phyloP scores from a whole-genome alignment of 2,888 invertebrate genomes.

The Philereme vetulata region DNA sequence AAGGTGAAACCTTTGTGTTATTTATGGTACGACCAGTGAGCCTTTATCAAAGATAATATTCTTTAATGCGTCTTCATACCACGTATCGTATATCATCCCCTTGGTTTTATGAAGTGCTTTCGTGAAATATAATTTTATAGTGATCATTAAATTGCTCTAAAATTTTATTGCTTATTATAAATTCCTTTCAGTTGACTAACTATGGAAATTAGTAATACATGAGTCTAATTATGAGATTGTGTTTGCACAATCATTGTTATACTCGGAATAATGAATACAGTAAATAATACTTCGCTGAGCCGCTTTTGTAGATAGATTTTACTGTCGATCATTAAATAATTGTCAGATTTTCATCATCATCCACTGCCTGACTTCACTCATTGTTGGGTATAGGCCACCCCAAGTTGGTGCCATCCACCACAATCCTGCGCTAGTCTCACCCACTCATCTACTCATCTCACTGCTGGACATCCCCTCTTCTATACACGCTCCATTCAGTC shows the following conservation, averaged over 20 bases:
- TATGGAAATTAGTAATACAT: conserved; percentile 1
- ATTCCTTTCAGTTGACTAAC: conserved; percentile 13
- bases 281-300: background rate
- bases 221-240: background rate
- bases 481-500: too few relatives aligned
- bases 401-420: too few relatives aligned
- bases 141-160: conserved; percentile 40
- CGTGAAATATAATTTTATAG: conserved; percentile 33
- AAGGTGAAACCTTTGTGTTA: conserved; percentile 63
- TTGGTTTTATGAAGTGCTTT: conserved; percentile 41
- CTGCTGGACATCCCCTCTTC: too few relatives aligned
- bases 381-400: too few relatives aligned
- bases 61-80: conserved; percentile 47
- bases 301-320: too few relatives aligned
- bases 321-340: too few relatives aligned
- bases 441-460: too few relatives aligned
- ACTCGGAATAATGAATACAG: background rate
- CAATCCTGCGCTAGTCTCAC: too few relatives aligned
- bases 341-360: too few relatives aligned
- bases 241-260: background rate
- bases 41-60: conserved; percentile 55
- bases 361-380: too few relatives aligned
- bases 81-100: conserved; percentile 52
- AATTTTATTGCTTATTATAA: conserved; percentile 24
- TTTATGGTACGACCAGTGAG: conserved; percentile 62